Conservation (phyloP, 2,888 invertebrate species). For the Hirtodrosophila alboralis region DNA sequence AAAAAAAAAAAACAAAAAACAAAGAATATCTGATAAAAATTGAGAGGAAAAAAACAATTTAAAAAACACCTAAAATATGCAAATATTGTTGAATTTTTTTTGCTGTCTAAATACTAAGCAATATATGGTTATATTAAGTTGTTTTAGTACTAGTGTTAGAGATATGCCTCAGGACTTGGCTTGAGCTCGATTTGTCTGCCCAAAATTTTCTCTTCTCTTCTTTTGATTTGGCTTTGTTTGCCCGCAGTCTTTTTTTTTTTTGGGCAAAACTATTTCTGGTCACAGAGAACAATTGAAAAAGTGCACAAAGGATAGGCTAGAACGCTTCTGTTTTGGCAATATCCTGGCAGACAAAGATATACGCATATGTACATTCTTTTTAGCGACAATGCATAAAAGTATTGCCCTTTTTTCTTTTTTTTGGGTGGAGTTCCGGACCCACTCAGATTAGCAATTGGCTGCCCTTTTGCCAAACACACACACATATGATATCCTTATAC, state of each 20-base stretch:
- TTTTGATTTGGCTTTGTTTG: constrained; percentile 4
- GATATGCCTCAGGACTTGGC: constrained; percentile 1
- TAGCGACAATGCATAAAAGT: constrained; percentile 20
- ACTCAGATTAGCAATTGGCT: constrained; percentile 37
- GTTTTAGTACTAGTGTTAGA: background rate
- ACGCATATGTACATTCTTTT: constrained; percentile 18
- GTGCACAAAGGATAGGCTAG: constrained; percentile 28
- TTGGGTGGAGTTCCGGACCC: constrained; percentile 22
- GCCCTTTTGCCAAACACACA: constrained; percentile 6
- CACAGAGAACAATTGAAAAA: constrained; percentile 45
- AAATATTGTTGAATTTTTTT: background rate
- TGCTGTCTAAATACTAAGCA: too few relatives aligned
- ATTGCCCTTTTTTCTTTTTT: constrained; percentile 2
- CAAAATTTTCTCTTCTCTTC: constrained; percentile 6
- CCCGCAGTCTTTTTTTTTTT: constrained; percentile 21
- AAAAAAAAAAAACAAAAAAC: too few relatives aligned
- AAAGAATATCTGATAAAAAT: too few relatives aligned
- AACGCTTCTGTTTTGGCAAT: constrained; percentile 41
- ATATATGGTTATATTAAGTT: background rate
- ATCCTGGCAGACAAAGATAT: constrained; percentile 26
- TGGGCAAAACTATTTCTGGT: constrained; percentile 41
- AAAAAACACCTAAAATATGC: constrained; percentile 4
- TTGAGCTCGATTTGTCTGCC: constrained; percentile 1
- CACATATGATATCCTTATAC: constrained; percentile 23
- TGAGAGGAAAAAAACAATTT: constrained; percentile 2